Conservation (phyloP, 2,888 invertebrate species). For the Dryococelus australis region DNA sequence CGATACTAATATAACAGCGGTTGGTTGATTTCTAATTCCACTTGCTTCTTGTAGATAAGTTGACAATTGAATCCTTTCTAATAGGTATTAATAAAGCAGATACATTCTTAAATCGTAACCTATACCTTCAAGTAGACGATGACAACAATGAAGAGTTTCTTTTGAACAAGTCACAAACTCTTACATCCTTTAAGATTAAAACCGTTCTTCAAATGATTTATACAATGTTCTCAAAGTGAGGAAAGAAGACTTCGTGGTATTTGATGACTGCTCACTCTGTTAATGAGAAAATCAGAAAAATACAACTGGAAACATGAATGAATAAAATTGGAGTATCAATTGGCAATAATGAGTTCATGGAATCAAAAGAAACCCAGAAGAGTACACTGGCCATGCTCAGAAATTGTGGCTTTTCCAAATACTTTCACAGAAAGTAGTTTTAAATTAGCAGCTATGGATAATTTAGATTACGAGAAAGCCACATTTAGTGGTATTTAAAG, state of each 20-base stretch:
- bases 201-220: not conserved
- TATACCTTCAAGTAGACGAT: not conserved
- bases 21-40: not conserved
- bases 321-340: not conserved
- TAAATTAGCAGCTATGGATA: not conserved
- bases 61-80: not conserved
- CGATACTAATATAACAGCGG: not conserved
- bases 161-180: not conserved
- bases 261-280: conserved; percentile 6
- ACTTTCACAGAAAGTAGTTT: not conserved
- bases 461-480: not conserved
- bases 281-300: not conserved
- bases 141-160: not conserved
- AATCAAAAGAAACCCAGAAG: not conserved
- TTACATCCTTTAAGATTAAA: not conserved
- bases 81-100: not conserved
- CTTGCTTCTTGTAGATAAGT: not conserved
- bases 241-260: not conserved
- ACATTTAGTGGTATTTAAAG: no score
- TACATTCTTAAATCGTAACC: not conserved
- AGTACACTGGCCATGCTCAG: not conserved
- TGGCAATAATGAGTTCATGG: not conserved
- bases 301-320: not conserved
- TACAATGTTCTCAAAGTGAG: not conserved
- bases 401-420: not conserved